Evolutionary conservation across 2,888 invertebrate species (phyloP).

Genomic region (Junonia oenone): DNA sequence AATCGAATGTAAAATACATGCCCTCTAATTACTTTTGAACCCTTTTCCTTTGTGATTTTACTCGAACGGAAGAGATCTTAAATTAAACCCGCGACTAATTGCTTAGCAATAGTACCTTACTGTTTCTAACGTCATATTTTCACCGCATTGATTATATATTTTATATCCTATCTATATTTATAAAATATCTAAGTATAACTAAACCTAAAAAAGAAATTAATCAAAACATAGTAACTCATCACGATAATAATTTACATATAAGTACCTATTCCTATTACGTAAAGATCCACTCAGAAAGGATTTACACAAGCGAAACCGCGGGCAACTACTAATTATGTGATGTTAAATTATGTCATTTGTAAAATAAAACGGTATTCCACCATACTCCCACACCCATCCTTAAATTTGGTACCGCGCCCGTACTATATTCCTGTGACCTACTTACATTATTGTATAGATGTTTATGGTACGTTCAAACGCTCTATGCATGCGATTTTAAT

Average conservation of each 20-base stretch:
- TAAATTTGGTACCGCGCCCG: constrained; percentile 27
- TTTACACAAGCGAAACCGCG: too few relatives aligned
- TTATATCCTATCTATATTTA: too few relatives aligned
- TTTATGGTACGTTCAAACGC: constrained; percentile 21
- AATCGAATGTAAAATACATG: background rate
- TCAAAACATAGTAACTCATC: too few relatives aligned
- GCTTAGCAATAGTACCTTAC: too few relatives aligned
- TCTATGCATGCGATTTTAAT: background rate
- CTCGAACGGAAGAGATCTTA: too few relatives aligned
- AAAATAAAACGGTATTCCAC: constrained; percentile 26
- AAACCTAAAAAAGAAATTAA: too few relatives aligned
- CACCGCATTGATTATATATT: background rate
- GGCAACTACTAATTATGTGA: too few relatives aligned
- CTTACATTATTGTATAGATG: constrained; percentile 38
- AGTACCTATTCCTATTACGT: too few relatives aligned
- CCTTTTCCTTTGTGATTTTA: background rate
- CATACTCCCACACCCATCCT: constrained; percentile 36
- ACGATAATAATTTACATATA: too few relatives aligned
- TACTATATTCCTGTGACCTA: constrained; percentile 55
- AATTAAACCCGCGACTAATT: background rate
- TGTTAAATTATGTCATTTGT: constrained; percentile 24
- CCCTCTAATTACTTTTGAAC: background rate
- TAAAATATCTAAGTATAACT: too few relatives aligned
- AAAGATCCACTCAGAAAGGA: too few relatives aligned
- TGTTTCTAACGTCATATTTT: too few relatives aligned